phyloP scores from a whole-genome alignment of 2,113 vertebrate genomes.

The Dascyllus trimaculatus region DNA sequence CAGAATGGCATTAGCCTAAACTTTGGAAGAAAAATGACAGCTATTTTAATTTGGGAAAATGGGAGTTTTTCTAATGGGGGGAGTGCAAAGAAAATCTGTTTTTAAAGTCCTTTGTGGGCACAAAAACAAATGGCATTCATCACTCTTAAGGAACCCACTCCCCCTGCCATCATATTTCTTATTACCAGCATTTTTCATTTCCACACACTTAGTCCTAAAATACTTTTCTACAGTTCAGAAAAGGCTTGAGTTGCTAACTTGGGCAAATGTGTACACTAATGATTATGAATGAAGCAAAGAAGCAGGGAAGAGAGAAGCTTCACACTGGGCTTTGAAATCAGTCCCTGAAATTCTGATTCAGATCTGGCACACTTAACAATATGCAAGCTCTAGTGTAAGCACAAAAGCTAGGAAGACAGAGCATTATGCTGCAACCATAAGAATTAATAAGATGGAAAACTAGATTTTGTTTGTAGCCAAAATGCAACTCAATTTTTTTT shows the following conservation, averaged over 20 bases:
- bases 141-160: conserved; percentile 32
- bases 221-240: conserved; percentile 11
- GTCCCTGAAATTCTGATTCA: conserved; percentile 41
- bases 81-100: conserved; percentile 17
- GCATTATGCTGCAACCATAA: conserved; percentile 15
- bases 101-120: conserved; percentile 35
- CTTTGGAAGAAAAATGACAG: conserved; percentile 57
- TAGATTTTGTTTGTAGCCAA: not conserved
- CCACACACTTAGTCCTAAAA: conserved; percentile 25
- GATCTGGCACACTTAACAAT: conserved; percentile 23
- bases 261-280: conserved; percentile 42
- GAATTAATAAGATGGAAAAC: conserved; percentile 29
- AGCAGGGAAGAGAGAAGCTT: conserved; percentile 34
- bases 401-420: conserved; percentile 24
- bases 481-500: conserved; percentile 5
- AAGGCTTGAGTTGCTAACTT: conserved; percentile 27
- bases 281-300: conserved; percentile 61
- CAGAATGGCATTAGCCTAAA: conserved; percentile 45
- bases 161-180: conserved; percentile 51
- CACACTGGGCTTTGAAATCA: conserved; percentile 43
- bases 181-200: conserved; percentile 60
- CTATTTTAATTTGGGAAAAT: conserved; percentile 57
- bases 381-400: not conserved
- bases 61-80: conserved; percentile 19
- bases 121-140: conserved; percentile 58